These are phyloP conservation scores for Cinclus mexicanus DNA, from an alignment of 2,113 vertebrate species.

Conservation along the genomic window DNA sequence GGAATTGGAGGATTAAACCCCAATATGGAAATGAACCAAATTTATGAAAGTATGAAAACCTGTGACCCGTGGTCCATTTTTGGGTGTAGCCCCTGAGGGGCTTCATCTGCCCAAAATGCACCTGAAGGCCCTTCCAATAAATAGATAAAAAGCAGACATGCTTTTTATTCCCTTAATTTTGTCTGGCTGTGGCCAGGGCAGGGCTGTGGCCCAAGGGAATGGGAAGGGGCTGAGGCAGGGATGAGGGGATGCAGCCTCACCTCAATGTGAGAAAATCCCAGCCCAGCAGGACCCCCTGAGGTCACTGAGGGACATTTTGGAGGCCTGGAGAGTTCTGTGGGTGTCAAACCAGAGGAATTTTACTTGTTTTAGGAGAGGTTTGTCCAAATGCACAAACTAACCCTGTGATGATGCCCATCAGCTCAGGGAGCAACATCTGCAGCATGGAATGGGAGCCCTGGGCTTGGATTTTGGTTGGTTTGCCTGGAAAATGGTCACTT, in stretches of 20 bases:
- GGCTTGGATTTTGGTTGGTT: neutral
- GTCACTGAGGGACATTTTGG: accelerated
- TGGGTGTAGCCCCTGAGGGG: neutral
- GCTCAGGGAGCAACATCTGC: accelerated
- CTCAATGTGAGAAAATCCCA: accelerated
- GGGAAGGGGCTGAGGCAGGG: neutral
- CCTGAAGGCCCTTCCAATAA: neutral
- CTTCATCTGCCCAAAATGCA: accelerated
- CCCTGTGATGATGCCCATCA: neutral
- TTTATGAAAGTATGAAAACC: neutral
- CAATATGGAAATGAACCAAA: neutral
- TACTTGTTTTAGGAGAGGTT: neutral
- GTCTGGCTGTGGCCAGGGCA: neutral
- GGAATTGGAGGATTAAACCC: neutral
- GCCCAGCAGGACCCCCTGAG: neutral
- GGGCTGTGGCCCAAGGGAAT: neutral
- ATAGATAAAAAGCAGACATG: neutral
- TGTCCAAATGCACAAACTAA: neutral
- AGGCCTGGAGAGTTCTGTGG: neutral
- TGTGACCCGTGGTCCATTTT: accelerated
- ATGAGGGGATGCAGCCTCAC: neutral
- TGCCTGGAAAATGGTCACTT: neutral
- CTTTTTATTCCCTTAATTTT: neutral
- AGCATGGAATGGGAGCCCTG: accelerated
- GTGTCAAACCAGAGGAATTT: neutral